Percentiles rank a stretch among this genome's conserved stretches.
Conservation (phyloP, 2,888 invertebrate genomes). For the Drosophila flavopinicola region DNA sequence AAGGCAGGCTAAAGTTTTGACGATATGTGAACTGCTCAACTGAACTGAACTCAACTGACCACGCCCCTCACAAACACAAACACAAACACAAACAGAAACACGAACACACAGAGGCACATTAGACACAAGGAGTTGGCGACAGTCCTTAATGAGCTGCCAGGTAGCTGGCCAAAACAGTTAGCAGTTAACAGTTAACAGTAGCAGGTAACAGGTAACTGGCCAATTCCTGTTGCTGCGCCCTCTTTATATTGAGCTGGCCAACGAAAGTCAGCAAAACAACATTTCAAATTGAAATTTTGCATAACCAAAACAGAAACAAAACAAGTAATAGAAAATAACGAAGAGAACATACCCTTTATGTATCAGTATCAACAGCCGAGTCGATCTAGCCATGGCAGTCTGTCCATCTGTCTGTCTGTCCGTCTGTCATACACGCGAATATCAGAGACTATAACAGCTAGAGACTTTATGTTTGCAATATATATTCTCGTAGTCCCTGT, state of each 20-base stretch:
- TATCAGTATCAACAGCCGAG: too few species aligned
- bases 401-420: too few species aligned
- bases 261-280: too few species aligned
- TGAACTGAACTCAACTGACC: slow-evolving; percentile 22
- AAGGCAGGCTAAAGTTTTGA: slow-evolving; percentile 4
- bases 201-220: slow-evolving; percentile 12
- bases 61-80: slow-evolving; percentile 24
- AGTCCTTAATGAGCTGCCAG: slow-evolving; percentile 43
- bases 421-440: too few species aligned
- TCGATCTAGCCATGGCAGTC: too few species aligned
- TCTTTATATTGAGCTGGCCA: slow-evolving; percentile 35
- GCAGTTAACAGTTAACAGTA: slow-evolving; percentile 21
- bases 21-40: not conserved
- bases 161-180: slow-evolving; percentile 16
- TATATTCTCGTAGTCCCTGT: too few species aligned
- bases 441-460: too few species aligned
- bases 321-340: too few species aligned
- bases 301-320: slow-evolving; percentile 23
- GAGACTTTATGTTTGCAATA: too few species aligned
- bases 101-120: slow-evolving; percentile 24
- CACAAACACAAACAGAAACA: slow-evolving; percentile 1
- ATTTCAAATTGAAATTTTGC: too few species aligned
- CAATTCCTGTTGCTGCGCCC: slow-evolving; percentile 29
- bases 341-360: too few species aligned
- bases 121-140: slow-evolving; percentile 34